Conservation (phyloP, 2,797 vertebrate species). For the Selene dorsalis region DNA sequence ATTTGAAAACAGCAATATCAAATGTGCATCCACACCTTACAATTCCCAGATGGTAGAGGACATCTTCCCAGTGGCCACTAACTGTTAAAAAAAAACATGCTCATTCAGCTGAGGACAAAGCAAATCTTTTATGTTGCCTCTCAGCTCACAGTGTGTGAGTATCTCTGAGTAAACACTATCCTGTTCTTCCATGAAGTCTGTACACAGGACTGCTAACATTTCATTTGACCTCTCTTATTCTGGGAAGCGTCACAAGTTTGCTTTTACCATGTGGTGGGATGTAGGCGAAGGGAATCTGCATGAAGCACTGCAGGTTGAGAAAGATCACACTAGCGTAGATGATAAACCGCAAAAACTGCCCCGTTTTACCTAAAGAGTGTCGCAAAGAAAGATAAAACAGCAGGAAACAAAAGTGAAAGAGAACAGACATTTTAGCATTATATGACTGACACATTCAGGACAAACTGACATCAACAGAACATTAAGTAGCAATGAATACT, state of each 20-base stretch:
- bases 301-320: slow-evolving; percentile 81
- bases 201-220: background rate
- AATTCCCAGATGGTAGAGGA: slow-evolving; percentile 84
- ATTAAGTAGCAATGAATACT: background rate
- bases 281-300: slow-evolving; percentile 83
- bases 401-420: background rate
- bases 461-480: background rate
- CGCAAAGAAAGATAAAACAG: slow-evolving; percentile 12
- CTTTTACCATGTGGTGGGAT: slow-evolving; percentile 78
- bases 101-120: background rate
- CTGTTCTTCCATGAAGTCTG: background rate
- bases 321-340: slow-evolving; percentile 79
- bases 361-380: slow-evolving; percentile 75
- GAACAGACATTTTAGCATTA: background rate
- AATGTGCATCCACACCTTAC: slow-evolving; percentile 76
- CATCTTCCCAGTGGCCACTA: slow-evolving; percentile 78
- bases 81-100: slow-evolving; percentile 62
- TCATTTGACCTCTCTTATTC: background rate
- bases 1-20: background rate
- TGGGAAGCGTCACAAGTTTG: background rate
- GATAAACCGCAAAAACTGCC: slow-evolving; percentile 76
- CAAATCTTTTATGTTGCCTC: background rate
- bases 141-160: background rate
- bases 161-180: background rate
- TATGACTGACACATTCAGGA: background rate